Base-by-base conservation (phyloP, 1,140 invertebrate species). In the Steinernema feltiae region DNA sequence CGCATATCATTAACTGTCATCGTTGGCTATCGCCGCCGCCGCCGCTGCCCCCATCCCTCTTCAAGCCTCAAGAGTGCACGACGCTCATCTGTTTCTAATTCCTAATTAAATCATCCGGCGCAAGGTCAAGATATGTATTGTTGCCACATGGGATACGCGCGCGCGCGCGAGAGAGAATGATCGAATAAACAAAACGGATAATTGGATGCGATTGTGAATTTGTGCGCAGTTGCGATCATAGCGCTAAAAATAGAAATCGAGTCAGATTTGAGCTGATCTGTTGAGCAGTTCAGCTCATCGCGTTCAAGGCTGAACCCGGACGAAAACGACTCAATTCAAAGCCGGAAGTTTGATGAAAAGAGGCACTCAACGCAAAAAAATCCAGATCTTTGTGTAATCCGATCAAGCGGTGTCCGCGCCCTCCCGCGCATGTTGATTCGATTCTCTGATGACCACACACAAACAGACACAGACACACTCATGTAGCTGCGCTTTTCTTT, bases 1-100 rank as follows among this genome's bases (percentile, higher is more conserved):
- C 53, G 53, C 53, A 63, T 63, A 63, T 63, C 53, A 63, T 63
- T 63, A 63, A 63, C 53, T 63, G 53, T 27, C 53, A 63, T 63
- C 53, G 53, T n/a, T n/a, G n/a, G n/a, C n/a, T n/a, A n/a, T n/a
- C n/a, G n/a, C 41, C 7, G 41, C 41, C 41, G 41, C 41, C 41
- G 41, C 41, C 7, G 7, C 7, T 46, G 41, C 7, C 41, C 41
- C 7, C 53, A 27, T 63, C 53, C 53, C 53, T 17, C 53, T 63
- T 27, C 3, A 63, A 27, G 24, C 24, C 53, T 7, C 3, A 17
- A n/a, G 12, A 27, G 53, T 21, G 53, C 53, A 27, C 41, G 53
- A 3, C 53, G 53, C 53, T 63, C 24, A 63, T 63, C 12, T 12
- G 53, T 17, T 63, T 63, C 41, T 46, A 27, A 63, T 63, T 63